phyloP scores from a whole-genome alignment of 1,140 invertebrate species.

The Drosophila saltans region DNA sequence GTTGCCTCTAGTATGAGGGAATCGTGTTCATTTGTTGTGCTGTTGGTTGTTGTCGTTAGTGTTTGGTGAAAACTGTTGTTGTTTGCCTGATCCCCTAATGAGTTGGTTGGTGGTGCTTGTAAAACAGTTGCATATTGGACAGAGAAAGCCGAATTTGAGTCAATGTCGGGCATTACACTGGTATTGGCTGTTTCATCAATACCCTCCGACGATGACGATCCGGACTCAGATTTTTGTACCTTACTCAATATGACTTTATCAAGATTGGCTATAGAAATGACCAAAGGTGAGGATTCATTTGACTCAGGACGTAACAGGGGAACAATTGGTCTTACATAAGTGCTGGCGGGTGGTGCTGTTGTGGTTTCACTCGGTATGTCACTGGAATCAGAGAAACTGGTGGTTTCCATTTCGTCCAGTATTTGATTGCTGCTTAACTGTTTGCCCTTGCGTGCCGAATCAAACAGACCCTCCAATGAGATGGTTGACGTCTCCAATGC shows the following conservation, averaged over 20 bases:
- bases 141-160: slow-evolving; percentile 71
- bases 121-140: slow-evolving; percentile 61
- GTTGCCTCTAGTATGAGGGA: slow-evolving; percentile 17
- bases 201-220: slow-evolving; percentile 33
- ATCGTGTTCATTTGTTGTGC: slow-evolving; percentile 9
- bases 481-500: slow-evolving; percentile 86
- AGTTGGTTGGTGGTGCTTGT: slow-evolving; percentile 45
- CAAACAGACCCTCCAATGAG: slow-evolving; percentile 86
- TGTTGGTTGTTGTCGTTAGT: not conserved
- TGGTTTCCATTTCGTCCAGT: not conserved
- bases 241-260: slow-evolving; percentile 83
- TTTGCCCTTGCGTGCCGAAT: slow-evolving; percentile 83
- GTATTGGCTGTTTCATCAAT: slow-evolving; percentile 5
- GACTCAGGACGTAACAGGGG: slow-evolving; percentile 79
- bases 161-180: slow-evolving; percentile 31
- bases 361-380: slow-evolving; percentile 25
- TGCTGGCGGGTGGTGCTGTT: slow-evolving; percentile 25
- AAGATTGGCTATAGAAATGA: slow-evolving; percentile 83
- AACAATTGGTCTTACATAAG: slow-evolving; percentile 81
- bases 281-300: slow-evolving; percentile 82
- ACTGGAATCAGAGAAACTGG: slow-evolving; percentile 14
- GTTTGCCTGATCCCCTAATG: slow-evolving; percentile 6
- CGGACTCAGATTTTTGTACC: slow-evolving; percentile 58
- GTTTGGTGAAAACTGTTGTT: not conserved
- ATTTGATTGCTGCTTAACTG: slow-evolving; percentile 48